Evolutionary conservation across 2,888 invertebrate species (phyloP).

Genomic region (Tetragnatha montana): DNA sequence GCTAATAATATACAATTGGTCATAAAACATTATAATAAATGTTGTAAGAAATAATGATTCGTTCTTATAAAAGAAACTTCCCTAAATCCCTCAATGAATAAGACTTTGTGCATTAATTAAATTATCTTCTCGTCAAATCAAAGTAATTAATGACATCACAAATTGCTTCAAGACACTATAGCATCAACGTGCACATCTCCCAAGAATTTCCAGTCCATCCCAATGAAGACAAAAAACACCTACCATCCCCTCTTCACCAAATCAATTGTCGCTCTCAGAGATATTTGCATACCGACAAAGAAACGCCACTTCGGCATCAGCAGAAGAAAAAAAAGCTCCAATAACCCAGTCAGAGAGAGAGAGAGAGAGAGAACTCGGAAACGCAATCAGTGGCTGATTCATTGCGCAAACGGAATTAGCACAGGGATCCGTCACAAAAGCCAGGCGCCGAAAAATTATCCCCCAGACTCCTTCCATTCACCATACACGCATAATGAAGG

Average conservation of each 20-base stretch:
- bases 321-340: constrained; percentile 18
- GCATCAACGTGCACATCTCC: neutral
- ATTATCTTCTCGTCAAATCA: too few species aligned
- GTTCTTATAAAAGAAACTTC: too few species aligned
- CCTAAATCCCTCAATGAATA: too few species aligned
- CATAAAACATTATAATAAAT: too few species aligned
- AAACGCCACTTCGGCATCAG: neutral
- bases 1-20: too few species aligned
- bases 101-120: too few species aligned
- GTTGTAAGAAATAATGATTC: too few species aligned
- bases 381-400: constrained; percentile 57
- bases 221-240: neutral
- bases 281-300: constrained; percentile 46
- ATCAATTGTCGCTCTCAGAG: neutral
- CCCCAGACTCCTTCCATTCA: neutral
- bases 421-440: constrained; percentile 17
- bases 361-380: constrained; percentile 24
- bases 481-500: constrained; percentile 27
- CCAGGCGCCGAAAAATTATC: constrained; percentile 40
- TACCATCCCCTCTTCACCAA: neutral
- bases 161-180: neutral
- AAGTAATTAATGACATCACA: too few species aligned
- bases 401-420: constrained; percentile 50
- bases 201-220: neutral
- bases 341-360: constrained; percentile 37